These are phyloP conservation scores for Nannoperca obscura DNA, from an alignment of 2,797 vertebrate genomes.

Conservation along the genomic window DNA sequence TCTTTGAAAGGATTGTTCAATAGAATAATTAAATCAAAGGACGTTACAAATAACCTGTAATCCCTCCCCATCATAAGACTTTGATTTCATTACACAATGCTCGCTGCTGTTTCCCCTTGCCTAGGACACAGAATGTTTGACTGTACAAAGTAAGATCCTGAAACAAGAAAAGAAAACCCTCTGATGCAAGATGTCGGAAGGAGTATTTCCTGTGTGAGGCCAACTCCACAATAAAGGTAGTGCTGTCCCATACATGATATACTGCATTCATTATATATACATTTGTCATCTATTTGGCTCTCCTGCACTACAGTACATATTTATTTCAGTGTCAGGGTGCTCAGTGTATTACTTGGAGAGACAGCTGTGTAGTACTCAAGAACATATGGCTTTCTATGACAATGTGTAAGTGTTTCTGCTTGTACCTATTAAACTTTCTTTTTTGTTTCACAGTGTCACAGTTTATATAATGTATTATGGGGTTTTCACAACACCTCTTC, in stretches of 20 bases:
- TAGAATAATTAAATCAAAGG: not conserved
- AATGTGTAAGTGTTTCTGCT: not conserved
- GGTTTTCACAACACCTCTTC: not conserved
- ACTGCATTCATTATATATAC: not conserved
- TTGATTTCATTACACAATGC: not conserved
- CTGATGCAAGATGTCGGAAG: not conserved
- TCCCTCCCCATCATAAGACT: not conserved
- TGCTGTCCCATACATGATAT: not conserved
- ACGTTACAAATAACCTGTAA: not conserved
- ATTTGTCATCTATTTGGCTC: not conserved
- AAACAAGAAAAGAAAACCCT: not conserved
- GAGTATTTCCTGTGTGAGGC: conserved; percentile 10
- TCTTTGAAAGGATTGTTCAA: conserved; percentile 3
- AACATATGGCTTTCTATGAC: conserved; percentile 1
- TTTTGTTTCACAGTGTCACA: conserved; percentile 1
- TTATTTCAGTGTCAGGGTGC: not conserved
- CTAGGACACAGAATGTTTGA: conserved; percentile 2
- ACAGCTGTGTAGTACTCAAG: not conserved
- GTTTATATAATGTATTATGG: not conserved
- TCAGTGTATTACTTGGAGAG: conserved; percentile 6
- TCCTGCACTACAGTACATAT: not conserved
- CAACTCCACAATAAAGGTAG: conserved; percentile 7
- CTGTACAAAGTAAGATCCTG: not conserved
- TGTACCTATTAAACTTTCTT: conserved; percentile 22
- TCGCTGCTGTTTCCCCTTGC: not conserved